A percentile compares a stretch with the other conserved stretches of the same genome.
These are phyloP conservation scores for Poecilia velifera DNA, from an alignment of 2,797 vertebrate genomes.

Conservation along the genomic window DNA sequence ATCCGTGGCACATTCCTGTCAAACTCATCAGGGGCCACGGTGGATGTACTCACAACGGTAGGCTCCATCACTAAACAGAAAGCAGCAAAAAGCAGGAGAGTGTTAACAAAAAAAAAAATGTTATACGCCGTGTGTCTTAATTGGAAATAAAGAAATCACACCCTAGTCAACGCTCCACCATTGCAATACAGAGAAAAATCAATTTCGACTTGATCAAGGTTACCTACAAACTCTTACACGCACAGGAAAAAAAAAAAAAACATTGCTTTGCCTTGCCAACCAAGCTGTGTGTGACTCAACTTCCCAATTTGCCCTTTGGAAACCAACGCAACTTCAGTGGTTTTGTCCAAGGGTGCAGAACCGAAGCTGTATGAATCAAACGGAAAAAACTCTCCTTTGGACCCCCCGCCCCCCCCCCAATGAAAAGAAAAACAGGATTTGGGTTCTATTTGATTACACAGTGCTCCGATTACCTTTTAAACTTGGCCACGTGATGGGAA, in stretches of 20 bases:
- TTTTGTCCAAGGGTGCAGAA: slow-evolving; percentile 44
- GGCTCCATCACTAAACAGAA: slow-evolving; percentile 83
- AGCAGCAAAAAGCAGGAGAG: neutral
- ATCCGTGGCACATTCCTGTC: slow-evolving; percentile 91
- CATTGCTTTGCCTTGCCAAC: slow-evolving; percentile 22
- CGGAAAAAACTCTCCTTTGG: slow-evolving; percentile 41
- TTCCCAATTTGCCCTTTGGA: slow-evolving; percentile 19
- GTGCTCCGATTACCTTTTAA: slow-evolving; percentile 58
- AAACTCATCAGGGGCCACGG: slow-evolving; percentile 85
- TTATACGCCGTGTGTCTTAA: slow-evolving; percentile 1
- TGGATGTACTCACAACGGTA: slow-evolving; percentile 86
- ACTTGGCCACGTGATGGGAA: slow-evolving; percentile 48
- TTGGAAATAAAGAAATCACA: neutral
- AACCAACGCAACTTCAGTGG: slow-evolving; percentile 31
- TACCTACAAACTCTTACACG: neutral
- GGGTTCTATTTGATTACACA: slow-evolving; percentile 61
- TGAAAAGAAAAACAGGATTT: slow-evolving; percentile 41
- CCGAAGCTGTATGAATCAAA: slow-evolving; percentile 39
- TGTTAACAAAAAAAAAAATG: neutral
- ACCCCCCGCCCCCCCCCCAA: slow-evolving; percentile 8
- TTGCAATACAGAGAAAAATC: neutral
- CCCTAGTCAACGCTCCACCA: neutral
- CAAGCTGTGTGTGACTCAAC: slow-evolving; percentile 20
- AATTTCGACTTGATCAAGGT: slow-evolving; percentile 2
- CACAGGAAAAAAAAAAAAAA: neutral